These are phyloP conservation scores for Seira musarum DNA, from an alignment of 2,888 invertebrate species.

Conservation along the genomic window DNA sequence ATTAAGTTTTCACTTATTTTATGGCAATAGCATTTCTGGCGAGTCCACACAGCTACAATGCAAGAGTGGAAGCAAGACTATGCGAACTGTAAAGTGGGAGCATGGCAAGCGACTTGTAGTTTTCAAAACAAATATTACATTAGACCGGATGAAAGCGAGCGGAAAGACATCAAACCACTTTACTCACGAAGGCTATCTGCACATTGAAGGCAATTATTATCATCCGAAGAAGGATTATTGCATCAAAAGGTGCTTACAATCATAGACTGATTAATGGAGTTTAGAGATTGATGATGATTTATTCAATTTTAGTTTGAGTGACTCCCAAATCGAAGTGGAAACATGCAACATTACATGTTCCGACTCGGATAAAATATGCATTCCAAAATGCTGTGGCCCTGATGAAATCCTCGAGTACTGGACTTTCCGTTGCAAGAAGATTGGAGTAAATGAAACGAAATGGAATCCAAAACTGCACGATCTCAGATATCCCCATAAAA, in stretches of 20 bases:
- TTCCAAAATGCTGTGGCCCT: constrained; percentile 61
- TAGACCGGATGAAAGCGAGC: constrained; percentile 25
- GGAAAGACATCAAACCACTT: constrained; percentile 53
- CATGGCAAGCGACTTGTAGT: constrained; percentile 5
- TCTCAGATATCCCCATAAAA: background rate
- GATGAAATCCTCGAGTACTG: constrained; percentile 56
- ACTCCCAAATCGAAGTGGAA: constrained; percentile 27
- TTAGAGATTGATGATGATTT: background rate
- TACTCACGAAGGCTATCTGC: constrained; percentile 54
- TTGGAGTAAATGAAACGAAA: constrained; percentile 12
- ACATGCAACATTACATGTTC: constrained; percentile 38
- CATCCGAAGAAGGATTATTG: constrained; percentile 42
- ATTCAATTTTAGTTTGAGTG: constrained; percentile 24
- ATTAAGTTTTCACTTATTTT: background rate
- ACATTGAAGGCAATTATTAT: constrained; percentile 41
- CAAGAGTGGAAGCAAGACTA: background rate
- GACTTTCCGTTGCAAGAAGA: constrained; percentile 57
- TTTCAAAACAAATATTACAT: background rate
- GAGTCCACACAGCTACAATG: background rate
- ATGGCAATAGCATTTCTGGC: background rate
- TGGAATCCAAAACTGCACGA: constrained; percentile 50
- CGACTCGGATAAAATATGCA: constrained; percentile 17
- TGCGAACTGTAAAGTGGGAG: constrained; percentile 36
- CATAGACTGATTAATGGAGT: background rate
- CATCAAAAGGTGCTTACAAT: constrained; percentile 41